phyloP scores from a whole-genome alignment of 1,140 invertebrate genomes.

The Sesamia nonagrioides region DNA sequence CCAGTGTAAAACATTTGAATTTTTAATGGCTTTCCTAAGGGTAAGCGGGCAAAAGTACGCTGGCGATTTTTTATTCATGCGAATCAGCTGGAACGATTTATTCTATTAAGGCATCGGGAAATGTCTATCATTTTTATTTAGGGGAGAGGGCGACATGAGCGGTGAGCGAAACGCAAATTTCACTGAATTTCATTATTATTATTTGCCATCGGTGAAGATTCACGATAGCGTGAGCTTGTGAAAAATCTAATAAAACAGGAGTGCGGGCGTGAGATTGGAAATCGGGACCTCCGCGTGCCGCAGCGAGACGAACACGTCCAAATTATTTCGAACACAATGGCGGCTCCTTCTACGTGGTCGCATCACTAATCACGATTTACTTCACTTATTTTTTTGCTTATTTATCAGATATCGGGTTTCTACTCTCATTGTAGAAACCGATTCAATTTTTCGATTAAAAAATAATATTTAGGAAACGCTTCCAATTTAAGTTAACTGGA shows the following conservation, averaged over 20 bases:
- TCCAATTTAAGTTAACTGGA: slow-evolving; percentile 10
- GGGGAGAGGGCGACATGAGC: slow-evolving; percentile 57
- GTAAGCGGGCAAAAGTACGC: slow-evolving; percentile 17
- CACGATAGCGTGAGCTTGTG: slow-evolving; percentile 61
- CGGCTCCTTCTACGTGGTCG: slow-evolving; percentile 2
- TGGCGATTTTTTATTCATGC: slow-evolving; percentile 56
- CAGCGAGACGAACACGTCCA: slow-evolving; percentile 11
- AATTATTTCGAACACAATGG: slow-evolving; percentile 60
- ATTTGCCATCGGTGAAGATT: slow-evolving; percentile 67
- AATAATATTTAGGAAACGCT: slow-evolving; percentile 24
- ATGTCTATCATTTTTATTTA: slow-evolving; percentile 61
- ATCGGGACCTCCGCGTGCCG: slow-evolving; percentile 44
- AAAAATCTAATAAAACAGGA: slow-evolving; percentile 70
- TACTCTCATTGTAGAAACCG: neutral
- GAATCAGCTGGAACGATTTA: slow-evolving; percentile 59
- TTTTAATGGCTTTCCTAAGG: slow-evolving; percentile 50
- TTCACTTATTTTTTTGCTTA: slow-evolving; percentile 15
- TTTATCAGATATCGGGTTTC: slow-evolving; percentile 23
- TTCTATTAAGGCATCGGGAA: slow-evolving; percentile 68
- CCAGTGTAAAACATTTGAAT: slow-evolving; percentile 47
- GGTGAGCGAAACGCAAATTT: slow-evolving; percentile 69
- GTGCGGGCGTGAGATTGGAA: slow-evolving; percentile 64
- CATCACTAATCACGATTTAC: slow-evolving; percentile 13
- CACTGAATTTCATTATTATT: slow-evolving; percentile 74
- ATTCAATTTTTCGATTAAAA: slow-evolving; percentile 19